A percentile compares a stretch with the other conserved stretches of the same genome.
Conservation (phyloP, 2,113 vertebrate genomes). For the Oplegnathus fasciatus region DNA sequence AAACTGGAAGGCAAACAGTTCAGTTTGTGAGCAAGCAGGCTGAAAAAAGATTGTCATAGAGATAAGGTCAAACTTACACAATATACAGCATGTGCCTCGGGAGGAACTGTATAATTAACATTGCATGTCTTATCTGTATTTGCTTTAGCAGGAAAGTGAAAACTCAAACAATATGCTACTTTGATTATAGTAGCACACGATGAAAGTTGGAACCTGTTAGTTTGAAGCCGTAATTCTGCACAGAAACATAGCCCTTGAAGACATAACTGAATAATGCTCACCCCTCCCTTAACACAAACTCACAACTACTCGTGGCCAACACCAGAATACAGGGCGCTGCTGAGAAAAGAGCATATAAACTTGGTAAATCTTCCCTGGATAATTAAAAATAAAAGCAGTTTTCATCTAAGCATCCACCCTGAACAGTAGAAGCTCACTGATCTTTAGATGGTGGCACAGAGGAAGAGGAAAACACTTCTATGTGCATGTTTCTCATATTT, state of each 20-base stretch:
- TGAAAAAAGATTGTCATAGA: slow-evolving; percentile 19
- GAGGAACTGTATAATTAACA: slow-evolving; percentile 28
- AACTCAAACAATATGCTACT: slow-evolving; percentile 1
- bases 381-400: slow-evolving; percentile 6
- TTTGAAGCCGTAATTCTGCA: background rate
- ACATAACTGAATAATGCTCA: background rate
- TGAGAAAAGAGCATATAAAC: background rate
- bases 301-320: background rate
- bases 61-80: slow-evolving; percentile 42
- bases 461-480: background rate
- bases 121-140: slow-evolving; percentile 9
- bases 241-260: background rate
- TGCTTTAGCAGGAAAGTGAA: background rate
- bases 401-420: background rate
- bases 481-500: slow-evolving; percentile 34
- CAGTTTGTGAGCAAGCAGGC: slow-evolving; percentile 34
- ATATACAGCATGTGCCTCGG: slow-evolving; percentile 4
- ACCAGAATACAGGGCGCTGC: background rate
- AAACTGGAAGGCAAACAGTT: slow-evolving; percentile 53
- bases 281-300: background rate
- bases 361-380: background rate
- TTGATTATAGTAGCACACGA: background rate
- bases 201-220: background rate
- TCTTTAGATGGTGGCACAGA: slow-evolving; percentile 29
- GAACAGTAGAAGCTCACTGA: slow-evolving; percentile 8